These are phyloP conservation scores for Luidia sarsii DNA, from an alignment of 53 echinoderm and acorn worm genomes.

Conservation along the genomic window DNA sequence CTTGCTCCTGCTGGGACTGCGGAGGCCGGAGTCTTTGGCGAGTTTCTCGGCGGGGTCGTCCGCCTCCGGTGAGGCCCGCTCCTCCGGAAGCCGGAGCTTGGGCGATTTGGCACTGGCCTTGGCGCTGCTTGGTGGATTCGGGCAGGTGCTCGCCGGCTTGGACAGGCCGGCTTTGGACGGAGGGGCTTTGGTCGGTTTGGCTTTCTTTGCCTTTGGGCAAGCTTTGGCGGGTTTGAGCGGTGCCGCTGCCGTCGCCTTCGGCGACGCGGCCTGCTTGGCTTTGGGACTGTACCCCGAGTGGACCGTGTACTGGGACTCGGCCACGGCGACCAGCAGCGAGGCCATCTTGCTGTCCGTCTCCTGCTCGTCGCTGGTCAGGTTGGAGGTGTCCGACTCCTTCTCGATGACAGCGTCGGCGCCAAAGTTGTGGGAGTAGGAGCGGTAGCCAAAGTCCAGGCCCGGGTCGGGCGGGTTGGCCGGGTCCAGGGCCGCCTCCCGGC, in stretches of 20 bases:
- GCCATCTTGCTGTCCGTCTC: conserved; percentile 66
- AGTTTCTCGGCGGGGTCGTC: neutral
- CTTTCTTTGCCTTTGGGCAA: conserved; percentile 76
- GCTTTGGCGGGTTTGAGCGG: conserved; percentile 56
- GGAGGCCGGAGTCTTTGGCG: neutral
- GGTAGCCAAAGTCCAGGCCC: conserved; percentile 81
- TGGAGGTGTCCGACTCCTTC: conserved; percentile 89
- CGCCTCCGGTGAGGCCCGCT: neutral
- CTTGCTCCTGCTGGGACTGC: conserved; percentile 24
- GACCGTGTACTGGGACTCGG: conserved; percentile 86
- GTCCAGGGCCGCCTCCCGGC: conserved; percentile 49
- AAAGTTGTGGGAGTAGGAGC: conserved; percentile 97
- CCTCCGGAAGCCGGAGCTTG: conserved; percentile 32
- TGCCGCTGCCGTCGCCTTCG: conserved; percentile 23
- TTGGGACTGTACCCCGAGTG: conserved; percentile 98
- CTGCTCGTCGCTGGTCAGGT: conserved; percentile 86
- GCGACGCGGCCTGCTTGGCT: conserved; percentile 63
- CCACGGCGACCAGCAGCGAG: conserved; percentile 19
- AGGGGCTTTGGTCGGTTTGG: conserved; percentile 45
- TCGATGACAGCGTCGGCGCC: conserved; percentile 93
- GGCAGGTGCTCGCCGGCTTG: conserved; percentile 6
- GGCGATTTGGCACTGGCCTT: conserved; percentile 31
- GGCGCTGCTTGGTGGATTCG: conserved; percentile 29
- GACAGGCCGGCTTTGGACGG: conserved; percentile 32
- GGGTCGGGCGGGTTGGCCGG: conserved; percentile 54